Conservation (phyloP, 2,113 vertebrate genomes). For the Telmatochromis sp. region DNA sequence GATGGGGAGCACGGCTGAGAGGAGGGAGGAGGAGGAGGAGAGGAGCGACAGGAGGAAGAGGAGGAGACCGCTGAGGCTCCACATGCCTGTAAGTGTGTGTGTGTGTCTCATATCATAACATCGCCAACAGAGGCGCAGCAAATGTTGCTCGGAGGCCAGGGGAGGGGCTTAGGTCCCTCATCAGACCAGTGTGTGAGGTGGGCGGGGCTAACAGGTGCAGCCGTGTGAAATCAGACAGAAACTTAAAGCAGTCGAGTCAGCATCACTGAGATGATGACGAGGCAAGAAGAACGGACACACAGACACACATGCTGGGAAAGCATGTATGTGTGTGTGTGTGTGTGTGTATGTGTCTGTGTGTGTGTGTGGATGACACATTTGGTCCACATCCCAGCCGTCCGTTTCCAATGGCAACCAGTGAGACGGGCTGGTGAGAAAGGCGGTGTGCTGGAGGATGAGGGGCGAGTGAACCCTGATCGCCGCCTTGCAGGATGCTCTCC, state of each 20-base stretch:
- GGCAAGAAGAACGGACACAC: not conserved
- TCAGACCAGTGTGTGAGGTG: not conserved
- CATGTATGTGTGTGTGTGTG: fast-evolving
- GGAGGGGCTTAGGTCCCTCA: not conserved
- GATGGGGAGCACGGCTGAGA: not conserved
- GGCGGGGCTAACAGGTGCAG: not conserved
- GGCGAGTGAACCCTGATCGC: not conserved
- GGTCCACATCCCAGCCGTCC: not conserved
- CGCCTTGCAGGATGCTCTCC: not conserved
- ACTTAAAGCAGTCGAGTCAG: not conserved
- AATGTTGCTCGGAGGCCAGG: not conserved
- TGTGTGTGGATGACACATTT: not conserved
- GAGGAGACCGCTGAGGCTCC: constrained; percentile 15
- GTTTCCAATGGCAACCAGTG: constrained; percentile 1
- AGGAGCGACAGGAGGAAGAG: constrained; percentile 8
- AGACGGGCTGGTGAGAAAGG: not conserved
- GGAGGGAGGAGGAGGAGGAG: not conserved
- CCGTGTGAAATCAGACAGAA: not conserved
- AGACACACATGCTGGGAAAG: not conserved
- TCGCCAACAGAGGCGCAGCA: not conserved
- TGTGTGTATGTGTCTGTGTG: not conserved
- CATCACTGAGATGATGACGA: not conserved
- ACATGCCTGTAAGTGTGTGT: not conserved
- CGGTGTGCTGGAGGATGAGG: not conserved
- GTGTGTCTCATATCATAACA: not conserved